A percentile compares a stretch with the other conserved stretches of the same genome.
Evolutionary conservation across 2,113 vertebrate species (phyloP).

Genomic region (Psammodynastes pulverulentus): DNA sequence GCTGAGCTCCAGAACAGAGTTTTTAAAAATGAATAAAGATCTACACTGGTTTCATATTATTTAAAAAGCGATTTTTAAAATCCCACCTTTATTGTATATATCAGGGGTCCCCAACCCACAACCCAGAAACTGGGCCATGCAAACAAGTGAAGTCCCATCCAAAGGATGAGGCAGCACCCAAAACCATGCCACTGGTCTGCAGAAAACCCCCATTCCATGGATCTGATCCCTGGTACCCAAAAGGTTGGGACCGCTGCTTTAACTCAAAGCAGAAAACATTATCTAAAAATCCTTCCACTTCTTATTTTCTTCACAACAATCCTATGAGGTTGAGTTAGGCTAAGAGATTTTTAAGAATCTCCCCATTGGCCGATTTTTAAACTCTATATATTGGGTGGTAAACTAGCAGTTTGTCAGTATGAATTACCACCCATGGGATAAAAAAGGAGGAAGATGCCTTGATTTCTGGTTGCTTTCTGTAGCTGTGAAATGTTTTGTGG

Average conservation of each 20-base stretch:
- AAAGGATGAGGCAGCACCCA: too few relatives aligned
- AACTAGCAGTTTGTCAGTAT: background rate
- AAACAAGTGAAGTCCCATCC: too few relatives aligned
- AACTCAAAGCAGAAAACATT: too few relatives aligned
- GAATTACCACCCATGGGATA: background rate
- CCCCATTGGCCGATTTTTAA: background rate
- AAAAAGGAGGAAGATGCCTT: background rate
- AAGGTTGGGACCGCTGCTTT: too few relatives aligned
- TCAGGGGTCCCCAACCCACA: too few relatives aligned
- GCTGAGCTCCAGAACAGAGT: background rate
- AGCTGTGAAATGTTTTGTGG: background rate
- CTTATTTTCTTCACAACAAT: background rate
- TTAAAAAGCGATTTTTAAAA: background rate
- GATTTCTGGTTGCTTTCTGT: background rate
- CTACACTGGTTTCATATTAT: background rate
- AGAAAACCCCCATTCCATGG: too few relatives aligned
- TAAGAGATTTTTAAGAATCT: background rate
- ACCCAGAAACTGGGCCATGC: too few relatives aligned
- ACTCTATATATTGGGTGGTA: background rate
- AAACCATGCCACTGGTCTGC: too few relatives aligned
- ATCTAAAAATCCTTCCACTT: too few relatives aligned
- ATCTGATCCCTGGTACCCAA: too few relatives aligned
- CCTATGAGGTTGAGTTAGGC: background rate
- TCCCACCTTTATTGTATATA: too few relatives aligned
- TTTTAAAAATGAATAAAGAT: background rate